Evolutionary conservation across 2,113 vertebrate species (phyloP).

Genomic region (Xiphophorus maculatus): DNA sequence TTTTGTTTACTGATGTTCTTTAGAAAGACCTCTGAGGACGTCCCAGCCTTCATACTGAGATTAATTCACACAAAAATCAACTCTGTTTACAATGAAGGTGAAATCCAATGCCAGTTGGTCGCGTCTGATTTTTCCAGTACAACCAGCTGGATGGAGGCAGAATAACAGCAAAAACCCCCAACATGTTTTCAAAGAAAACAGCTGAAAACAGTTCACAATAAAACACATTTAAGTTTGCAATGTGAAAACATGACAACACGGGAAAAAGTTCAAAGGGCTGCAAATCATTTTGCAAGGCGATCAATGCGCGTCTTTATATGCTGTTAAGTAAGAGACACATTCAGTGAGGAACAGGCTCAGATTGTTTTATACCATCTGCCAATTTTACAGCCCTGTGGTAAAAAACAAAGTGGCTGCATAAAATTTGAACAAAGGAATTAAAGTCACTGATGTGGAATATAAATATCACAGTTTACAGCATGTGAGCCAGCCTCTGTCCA

Average conservation of each 20-base stretch:
- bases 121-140: too few species aligned
- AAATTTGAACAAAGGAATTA: slow-evolving; percentile 63
- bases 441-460: slow-evolving; percentile 53
- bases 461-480: slow-evolving; percentile 61
- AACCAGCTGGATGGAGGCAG: too few species aligned
- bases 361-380: slow-evolving; percentile 48
- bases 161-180: too few species aligned
- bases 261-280: background rate
- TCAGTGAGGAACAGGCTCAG: background rate
- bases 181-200: too few species aligned
- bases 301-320: background rate
- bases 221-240: background rate
- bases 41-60: too few species aligned
- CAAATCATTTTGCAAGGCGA: background rate
- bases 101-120: too few species aligned
- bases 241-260: background rate
- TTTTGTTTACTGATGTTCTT: too few species aligned
- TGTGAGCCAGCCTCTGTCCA: slow-evolving; percentile 50
- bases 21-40: too few species aligned
- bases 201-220: too few species aligned
- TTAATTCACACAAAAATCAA: too few species aligned
- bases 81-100: too few species aligned
- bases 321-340: background rate
- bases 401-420: slow-evolving; percentile 50
- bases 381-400: slow-evolving; percentile 22